Evolutionary conservation across 1,140 invertebrate genomes (phyloP).

Genomic region (Liolophura sinensis): DNA sequence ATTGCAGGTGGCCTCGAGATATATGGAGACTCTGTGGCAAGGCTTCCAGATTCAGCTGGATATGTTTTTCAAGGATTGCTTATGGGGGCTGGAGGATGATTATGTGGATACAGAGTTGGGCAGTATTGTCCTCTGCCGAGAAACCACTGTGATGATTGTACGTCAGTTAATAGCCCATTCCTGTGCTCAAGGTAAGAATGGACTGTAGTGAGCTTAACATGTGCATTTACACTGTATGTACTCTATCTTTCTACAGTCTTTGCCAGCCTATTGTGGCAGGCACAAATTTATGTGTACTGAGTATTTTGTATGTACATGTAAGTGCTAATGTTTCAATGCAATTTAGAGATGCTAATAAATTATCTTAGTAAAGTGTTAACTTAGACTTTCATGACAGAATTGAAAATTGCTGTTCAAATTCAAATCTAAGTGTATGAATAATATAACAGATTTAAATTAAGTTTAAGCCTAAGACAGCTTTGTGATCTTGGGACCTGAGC

Average conservation of each 20-base stretch:
- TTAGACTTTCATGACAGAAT: too few relatives aligned
- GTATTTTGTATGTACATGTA: conserved; percentile 1
- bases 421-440: too few relatives aligned
- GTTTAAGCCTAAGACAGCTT: too few relatives aligned
- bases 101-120: conserved; percentile 41
- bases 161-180: conserved; percentile 52
- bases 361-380: too few relatives aligned
- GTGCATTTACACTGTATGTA: too few relatives aligned
- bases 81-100: conserved; percentile 36
- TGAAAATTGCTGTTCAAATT: too few relatives aligned
- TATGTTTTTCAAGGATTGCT: conserved; percentile 44
- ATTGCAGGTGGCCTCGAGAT: conserved; percentile 41
- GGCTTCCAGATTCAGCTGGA: conserved; percentile 48
- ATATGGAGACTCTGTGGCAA: conserved; percentile 52
- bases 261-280: too few relatives aligned
- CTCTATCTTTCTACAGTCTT: too few relatives aligned
- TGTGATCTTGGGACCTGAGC: too few relatives aligned
- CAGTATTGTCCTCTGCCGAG: conserved; percentile 36
- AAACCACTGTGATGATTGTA: conserved; percentile 43
- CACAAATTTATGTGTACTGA: not conserved
- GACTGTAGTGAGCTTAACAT: not conserved
- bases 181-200: conserved; percentile 50
- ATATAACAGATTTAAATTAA: too few relatives aligned
- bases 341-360: too few relatives aligned
- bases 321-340: not conserved